These are phyloP conservation scores for Morone chrysops DNA, from an alignment of 2,113 vertebrate genomes.

Conservation along the genomic window DNA sequence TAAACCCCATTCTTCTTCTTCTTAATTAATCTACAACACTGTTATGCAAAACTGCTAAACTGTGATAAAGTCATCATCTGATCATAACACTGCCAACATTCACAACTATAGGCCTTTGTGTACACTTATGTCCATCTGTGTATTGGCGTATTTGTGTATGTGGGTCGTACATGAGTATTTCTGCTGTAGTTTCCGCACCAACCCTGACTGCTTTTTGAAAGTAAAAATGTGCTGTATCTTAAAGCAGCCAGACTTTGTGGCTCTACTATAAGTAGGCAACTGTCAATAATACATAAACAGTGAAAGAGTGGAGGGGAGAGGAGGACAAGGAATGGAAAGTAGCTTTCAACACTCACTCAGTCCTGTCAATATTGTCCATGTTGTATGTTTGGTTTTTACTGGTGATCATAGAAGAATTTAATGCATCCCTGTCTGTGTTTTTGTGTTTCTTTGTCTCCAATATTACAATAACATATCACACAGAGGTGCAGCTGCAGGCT, in stretches of 20 bases:
- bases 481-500: background rate
- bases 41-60: background rate
- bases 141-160: background rate
- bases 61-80: background rate
- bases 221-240: conserved; percentile 5
- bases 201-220: background rate
- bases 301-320: background rate
- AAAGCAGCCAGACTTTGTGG: conserved; percentile 30
- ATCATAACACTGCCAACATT: background rate
- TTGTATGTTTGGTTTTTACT: background rate
- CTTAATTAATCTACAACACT: background rate
- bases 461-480: background rate
- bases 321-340: background rate
- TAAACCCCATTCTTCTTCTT: too few relatives aligned
- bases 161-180: background rate
- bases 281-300: conserved; percentile 53
- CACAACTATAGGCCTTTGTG: background rate
- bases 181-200: background rate
- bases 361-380: conserved; percentile 10
- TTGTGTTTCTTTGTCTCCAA: background rate
- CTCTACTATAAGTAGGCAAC: conserved; percentile 20
- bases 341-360: background rate
- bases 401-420: background rate
- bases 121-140: background rate
- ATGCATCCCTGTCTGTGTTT: background rate